A percentile compares a stretch with the other conserved stretches of the same genome.
phyloP scores from a whole-genome alignment of 2,113 vertebrate species.

The Paraplagusia blochii region DNA sequence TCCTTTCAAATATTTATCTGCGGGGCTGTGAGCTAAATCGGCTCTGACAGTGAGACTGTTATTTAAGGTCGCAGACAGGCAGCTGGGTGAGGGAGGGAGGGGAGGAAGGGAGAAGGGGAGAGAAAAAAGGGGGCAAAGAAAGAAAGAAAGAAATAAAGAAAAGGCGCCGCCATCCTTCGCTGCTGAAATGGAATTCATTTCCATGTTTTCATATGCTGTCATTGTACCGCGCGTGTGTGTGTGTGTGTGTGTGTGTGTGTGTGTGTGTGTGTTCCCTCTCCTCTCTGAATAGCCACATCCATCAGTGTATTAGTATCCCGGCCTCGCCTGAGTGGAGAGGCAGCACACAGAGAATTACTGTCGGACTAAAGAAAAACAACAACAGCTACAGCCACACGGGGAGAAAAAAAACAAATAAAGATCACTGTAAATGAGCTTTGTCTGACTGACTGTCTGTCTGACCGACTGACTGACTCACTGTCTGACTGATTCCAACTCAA shows the following conservation, averaged over 20 bases:
- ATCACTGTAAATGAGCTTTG: background rate
- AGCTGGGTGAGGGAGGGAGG: constrained; percentile 39
- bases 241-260: background rate
- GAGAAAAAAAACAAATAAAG: background rate
- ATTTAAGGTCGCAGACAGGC: constrained; percentile 78
- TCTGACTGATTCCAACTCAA: too few relatives aligned
- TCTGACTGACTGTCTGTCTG: background rate
- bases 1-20: constrained; percentile 79
- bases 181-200: constrained; percentile 75
- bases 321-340: constrained; percentile 47
- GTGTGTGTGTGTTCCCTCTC: too few relatives aligned
- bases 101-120: background rate
- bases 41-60: constrained; percentile 77
- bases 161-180: constrained; percentile 44
- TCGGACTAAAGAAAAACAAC: constrained; percentile 16
- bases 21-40: constrained; percentile 69
- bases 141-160: background rate
- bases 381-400: constrained; percentile 6
- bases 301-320: constrained; percentile 55
- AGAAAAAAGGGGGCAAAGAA: background rate
- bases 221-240: constrained; percentile 32
- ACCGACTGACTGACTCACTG: too few relatives aligned
- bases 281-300: constrained; percentile 57
- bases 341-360: constrained; percentile 37
- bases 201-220: constrained; percentile 74